Percentiles rank a stretch among this genome's conserved stretches.
Evolutionary conservation across 2,113 vertebrate species (phyloP).

Genomic region (Lophius piscatorius): DNA sequence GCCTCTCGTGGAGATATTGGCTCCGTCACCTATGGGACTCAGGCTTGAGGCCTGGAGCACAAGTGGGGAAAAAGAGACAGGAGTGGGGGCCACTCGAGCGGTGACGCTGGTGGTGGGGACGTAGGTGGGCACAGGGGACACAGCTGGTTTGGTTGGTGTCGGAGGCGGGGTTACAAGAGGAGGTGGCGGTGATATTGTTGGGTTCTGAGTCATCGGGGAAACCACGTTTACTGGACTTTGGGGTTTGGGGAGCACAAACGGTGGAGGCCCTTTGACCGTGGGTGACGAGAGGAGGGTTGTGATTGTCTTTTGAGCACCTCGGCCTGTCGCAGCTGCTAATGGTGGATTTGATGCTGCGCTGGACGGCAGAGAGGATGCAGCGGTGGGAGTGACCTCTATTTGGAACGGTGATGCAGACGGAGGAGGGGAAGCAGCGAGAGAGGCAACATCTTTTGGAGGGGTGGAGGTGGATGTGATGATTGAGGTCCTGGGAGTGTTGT

Average conservation of each 20-base stretch:
- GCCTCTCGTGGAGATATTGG: constrained; percentile 57
- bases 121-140: constrained; percentile 61
- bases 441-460: neutral
- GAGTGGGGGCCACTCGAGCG: constrained; percentile 47
- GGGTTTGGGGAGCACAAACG: constrained; percentile 72
- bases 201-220: constrained; percentile 70
- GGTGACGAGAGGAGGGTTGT: constrained; percentile 29
- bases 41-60: constrained; percentile 76
- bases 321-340: neutral
- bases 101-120: constrained; percentile 45
- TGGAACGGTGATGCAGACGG: neutral
- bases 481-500: constrained; percentile 13
- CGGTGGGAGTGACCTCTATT: neutral
- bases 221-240: constrained; percentile 77
- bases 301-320: constrained; percentile 9
- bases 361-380: constrained; percentile 5
- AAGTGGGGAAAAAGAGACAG: constrained; percentile 62
- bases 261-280: constrained; percentile 55
- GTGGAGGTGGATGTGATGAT: constrained; percentile 3
- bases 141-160: constrained; percentile 62
- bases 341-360: neutral
- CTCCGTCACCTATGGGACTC: constrained; percentile 73
- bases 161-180: constrained; percentile 46
- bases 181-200: constrained; percentile 41
- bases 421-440: neutral